Conservation (phyloP, 2,888 invertebrate species). For the Hoplodrina ambigua region DNA sequence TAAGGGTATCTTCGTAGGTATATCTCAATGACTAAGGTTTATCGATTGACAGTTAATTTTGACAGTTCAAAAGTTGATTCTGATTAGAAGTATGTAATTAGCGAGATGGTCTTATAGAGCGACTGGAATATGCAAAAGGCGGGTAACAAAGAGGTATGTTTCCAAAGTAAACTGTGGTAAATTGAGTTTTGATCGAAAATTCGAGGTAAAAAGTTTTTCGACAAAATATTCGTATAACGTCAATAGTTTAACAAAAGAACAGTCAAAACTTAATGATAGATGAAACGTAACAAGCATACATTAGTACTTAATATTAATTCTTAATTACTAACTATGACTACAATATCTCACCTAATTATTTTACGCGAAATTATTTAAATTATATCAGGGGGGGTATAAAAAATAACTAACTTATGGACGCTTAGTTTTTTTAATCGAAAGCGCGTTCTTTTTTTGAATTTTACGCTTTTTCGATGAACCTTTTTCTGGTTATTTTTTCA, state of each 20-base stretch:
- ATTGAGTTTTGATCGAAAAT: background rate
- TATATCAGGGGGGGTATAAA: conserved; percentile 64
- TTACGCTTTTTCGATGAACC: background rate
- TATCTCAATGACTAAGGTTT: too few species aligned
- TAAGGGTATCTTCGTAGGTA: too few species aligned
- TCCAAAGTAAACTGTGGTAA: too few species aligned
- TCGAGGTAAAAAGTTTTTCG: conserved; percentile 50
- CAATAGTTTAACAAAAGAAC: conserved; percentile 67
- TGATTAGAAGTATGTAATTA: too few species aligned
- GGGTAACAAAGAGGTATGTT: too few species aligned
- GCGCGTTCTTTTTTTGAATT: conserved; percentile 11
- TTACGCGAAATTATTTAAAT: conserved; percentile 63
- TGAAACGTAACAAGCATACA: conserved; percentile 64
- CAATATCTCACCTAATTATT: conserved; percentile 57
- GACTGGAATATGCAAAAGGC: too few species aligned
- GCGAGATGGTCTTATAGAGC: too few species aligned
- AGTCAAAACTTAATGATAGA: conserved; percentile 63
- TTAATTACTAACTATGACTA: conserved; percentile 59
- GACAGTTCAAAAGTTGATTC: too few species aligned
- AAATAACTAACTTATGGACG: conserved; percentile 61
- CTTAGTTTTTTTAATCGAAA: conserved; percentile 52
- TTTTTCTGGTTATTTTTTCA: background rate
- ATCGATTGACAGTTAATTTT: too few species aligned
- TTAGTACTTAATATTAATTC: conserved; percentile 53
- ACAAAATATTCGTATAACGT: conserved; percentile 62